Evolutionary conservation across 2,113 vertebrate genomes (phyloP).

Genomic region (Neotoma lepida): DNA sequence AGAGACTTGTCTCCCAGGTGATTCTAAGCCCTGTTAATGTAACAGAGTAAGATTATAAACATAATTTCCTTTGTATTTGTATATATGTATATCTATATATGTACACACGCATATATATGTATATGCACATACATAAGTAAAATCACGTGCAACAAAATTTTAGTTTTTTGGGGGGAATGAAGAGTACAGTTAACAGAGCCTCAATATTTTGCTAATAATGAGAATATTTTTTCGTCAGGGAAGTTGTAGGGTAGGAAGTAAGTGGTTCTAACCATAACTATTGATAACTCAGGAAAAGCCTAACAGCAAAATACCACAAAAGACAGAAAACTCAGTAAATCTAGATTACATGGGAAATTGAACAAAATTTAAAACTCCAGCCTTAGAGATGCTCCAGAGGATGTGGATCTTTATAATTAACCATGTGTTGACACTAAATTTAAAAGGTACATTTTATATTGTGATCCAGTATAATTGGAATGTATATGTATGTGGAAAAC

Average conservation of each 20-base stretch:
- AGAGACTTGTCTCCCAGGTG: neutral
- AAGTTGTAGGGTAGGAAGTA: neutral
- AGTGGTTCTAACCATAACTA: neutral
- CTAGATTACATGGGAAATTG: neutral
- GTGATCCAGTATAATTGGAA: neutral
- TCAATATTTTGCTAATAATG: neutral
- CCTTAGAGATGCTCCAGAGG: neutral
- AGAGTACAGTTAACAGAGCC: neutral
- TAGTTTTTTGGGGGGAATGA: neutral
- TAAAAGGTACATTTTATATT: neutral
- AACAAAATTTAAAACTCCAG: conserved; percentile 22
- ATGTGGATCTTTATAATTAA: neutral
- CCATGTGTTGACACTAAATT: neutral
- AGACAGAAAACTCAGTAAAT: neutral
- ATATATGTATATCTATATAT: neutral
- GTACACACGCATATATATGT: neutral
- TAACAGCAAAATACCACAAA: conserved; percentile 10
- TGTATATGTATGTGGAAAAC: neutral
- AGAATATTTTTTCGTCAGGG: conserved; percentile 25
- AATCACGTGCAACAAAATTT: neutral
- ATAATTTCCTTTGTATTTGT: neutral
- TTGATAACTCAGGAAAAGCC: neutral
- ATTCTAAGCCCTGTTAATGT: neutral
- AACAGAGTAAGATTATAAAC: neutral
- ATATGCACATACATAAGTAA: neutral